phyloP scores from a whole-genome alignment of 2,888 invertebrate species.

The Taenaris catops region DNA sequence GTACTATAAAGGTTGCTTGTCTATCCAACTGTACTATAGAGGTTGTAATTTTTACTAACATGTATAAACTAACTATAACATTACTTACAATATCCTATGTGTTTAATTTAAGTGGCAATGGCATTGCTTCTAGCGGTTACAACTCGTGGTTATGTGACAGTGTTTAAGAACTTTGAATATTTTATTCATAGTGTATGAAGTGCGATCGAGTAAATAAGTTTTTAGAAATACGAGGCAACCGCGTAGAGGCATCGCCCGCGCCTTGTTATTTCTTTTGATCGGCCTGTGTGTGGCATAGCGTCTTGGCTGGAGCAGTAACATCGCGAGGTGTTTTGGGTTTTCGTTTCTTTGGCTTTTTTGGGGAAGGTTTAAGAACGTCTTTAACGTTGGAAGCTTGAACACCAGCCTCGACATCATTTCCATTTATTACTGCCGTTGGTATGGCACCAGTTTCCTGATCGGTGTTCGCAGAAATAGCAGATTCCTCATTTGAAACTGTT shows the following conservation, averaged over 20 bases:
- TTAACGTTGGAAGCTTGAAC: conserved; percentile 24
- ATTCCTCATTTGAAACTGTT: conserved; percentile 23
- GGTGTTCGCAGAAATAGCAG: conserved; percentile 19
- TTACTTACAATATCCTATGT: too few relatives aligned
- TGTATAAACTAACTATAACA: too few relatives aligned
- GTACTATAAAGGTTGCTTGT: too few relatives aligned
- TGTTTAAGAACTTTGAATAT: conserved; percentile 45
- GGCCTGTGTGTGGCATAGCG: conserved; percentile 60
- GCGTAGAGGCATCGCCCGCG: conserved; percentile 71
- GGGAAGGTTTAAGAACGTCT: conserved; percentile 50
- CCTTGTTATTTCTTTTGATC: conserved; percentile 61
- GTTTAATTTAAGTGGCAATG: conserved; percentile 44
- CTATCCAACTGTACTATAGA: too few relatives aligned
- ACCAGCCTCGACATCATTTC: conserved; percentile 21
- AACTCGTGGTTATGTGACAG: conserved; percentile 63
- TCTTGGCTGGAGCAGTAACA: conserved; percentile 82
- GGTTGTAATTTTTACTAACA: too few relatives aligned
- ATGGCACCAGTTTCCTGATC: conserved; percentile 19
- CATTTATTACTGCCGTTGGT: conserved; percentile 16
- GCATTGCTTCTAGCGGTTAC: conserved; percentile 57
- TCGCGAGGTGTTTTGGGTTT: conserved; percentile 85
- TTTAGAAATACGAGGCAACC: conserved; percentile 39
- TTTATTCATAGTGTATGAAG: conserved; percentile 38
- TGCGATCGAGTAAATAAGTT: conserved; percentile 41
- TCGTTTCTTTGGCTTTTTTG: conserved; percentile 81